Conservation (phyloP, 2,888 invertebrate genomes). For the Temnothorax ravouxi region DNA sequence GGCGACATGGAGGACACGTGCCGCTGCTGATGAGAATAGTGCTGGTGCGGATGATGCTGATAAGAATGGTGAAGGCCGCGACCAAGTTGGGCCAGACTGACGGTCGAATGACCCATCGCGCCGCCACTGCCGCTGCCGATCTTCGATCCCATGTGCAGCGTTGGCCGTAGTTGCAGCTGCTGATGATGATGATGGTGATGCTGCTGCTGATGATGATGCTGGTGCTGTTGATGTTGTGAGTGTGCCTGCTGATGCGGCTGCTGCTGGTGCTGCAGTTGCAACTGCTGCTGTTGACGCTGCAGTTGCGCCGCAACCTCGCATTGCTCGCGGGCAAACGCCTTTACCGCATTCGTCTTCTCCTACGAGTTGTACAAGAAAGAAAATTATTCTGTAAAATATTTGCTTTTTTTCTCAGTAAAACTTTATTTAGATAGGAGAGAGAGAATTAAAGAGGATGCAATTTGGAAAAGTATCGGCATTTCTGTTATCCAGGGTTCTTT, state of each 20-base stretch:
- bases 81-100: constrained; percentile 65
- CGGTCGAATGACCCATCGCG: constrained; percentile 68
- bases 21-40: constrained; percentile 73
- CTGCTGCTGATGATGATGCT: constrained; percentile 65
- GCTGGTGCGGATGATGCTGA: constrained; percentile 73
- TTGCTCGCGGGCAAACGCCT: constrained; percentile 87
- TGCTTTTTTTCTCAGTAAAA: not conserved
- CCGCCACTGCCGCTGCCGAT: constrained; percentile 67
- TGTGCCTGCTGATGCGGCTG: constrained; percentile 75
- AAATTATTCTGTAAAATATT: not conserved
- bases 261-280: constrained; percentile 79
- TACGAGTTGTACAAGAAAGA: constrained; percentile 66
- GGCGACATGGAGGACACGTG: constrained; percentile 78
- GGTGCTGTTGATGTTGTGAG: constrained; percentile 73
- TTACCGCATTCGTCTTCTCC: constrained; percentile 94
- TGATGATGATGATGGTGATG: constrained; percentile 37
- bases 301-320: constrained; percentile 84
- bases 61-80: constrained; percentile 66
- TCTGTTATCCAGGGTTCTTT: not conserved
- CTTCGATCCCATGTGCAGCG: constrained; percentile 55
- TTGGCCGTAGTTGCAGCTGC: constrained; percentile 54
- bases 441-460: not conserved
- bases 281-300: constrained; percentile 82
- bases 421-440: not conserved
- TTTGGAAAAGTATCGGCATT: not conserved